Evolutionary conservation across 2,888 invertebrate species (phyloP).

Genomic region (Thysanoteuthis rhombus): DNA sequence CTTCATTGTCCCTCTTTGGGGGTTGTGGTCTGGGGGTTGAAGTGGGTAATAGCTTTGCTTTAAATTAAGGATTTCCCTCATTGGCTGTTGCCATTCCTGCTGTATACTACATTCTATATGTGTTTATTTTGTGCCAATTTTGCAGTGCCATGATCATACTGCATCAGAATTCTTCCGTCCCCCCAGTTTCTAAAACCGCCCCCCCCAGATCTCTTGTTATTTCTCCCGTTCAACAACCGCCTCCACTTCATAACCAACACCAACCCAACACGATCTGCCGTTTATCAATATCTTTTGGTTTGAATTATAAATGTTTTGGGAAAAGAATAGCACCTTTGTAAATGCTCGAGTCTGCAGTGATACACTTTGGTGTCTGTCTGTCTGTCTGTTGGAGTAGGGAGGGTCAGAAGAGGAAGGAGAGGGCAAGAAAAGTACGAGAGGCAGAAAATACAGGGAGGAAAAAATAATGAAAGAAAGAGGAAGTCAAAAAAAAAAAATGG

Average conservation of each 20-base stretch:
- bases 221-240: background rate
- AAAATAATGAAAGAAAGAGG: background rate
- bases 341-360: background rate
- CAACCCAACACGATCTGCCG: background rate
- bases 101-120: background rate
- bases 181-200: background rate
- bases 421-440: background rate
- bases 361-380: background rate
- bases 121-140: background rate
- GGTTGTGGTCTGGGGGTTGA: background rate
- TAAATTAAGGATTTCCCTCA: background rate
- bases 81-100: background rate
- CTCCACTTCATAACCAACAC: background rate
- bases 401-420: background rate
- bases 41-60: background rate
- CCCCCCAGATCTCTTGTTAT: background rate
- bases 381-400: no score
- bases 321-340: background rate
- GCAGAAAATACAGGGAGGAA: background rate
- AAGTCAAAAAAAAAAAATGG: background rate
- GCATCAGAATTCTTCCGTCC: background rate
- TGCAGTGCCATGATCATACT: background rate
- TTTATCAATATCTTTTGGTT: constrained; percentile 12
- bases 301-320: background rate
- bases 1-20: background rate